Conservation (phyloP, 2,888 invertebrate species). For the Aelia acuminata region DNA sequence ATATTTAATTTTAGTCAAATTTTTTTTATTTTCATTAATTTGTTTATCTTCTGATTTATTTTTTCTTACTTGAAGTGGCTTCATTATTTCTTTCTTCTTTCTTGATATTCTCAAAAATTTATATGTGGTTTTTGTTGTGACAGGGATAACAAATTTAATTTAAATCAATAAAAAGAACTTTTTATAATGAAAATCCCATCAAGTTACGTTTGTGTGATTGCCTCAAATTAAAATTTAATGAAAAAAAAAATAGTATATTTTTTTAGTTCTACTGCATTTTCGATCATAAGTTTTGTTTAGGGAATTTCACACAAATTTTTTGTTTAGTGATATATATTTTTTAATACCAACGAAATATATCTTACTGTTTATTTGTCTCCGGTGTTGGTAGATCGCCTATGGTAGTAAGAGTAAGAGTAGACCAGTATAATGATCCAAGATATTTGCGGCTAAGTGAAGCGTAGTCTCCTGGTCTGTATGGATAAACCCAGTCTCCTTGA, state of each 20-base stretch:
- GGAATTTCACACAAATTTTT: background rate
- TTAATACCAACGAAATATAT: constrained; percentile 67
- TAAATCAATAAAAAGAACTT: background rate
- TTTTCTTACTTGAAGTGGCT: background rate
- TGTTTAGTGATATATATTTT: background rate
- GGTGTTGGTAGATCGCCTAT: constrained; percentile 97
- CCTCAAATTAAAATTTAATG: background rate
- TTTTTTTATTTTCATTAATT: background rate
- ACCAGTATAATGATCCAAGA: constrained; percentile 96
- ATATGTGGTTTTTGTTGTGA: background rate
- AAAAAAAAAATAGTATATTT: background rate
- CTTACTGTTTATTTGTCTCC: constrained; percentile 97
- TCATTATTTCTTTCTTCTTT: background rate
- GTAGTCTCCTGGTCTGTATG: constrained; percentile 89
- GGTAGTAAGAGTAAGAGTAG: constrained; percentile 93
- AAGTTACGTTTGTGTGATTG: background rate
- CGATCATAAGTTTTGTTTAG: background rate
- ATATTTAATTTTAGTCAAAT: background rate
- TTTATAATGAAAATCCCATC: background rate
- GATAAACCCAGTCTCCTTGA: constrained; percentile 92
- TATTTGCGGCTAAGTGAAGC: constrained; percentile 93
- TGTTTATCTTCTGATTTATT: background rate
- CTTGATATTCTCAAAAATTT: background rate
- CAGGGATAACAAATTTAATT: background rate
- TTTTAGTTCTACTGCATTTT: constrained; percentile 40